These are phyloP conservation scores for Chiridota heheva DNA, from an alignment of 35 echinoderm and acorn worm genomes.

Conservation along the genomic window DNA sequence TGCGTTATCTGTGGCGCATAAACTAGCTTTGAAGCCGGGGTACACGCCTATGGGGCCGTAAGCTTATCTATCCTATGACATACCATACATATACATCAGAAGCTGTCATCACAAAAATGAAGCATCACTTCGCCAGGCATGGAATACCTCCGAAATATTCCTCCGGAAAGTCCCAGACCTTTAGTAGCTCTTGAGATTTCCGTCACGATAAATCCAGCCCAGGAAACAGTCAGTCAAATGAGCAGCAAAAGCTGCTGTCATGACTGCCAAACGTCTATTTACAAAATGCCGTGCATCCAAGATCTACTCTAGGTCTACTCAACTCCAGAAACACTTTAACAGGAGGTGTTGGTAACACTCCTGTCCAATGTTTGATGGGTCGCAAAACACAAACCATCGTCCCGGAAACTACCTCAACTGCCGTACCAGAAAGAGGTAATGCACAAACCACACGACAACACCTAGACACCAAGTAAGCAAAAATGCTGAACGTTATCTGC, in stretches of 20 bases:
- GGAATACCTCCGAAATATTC: constrained; percentile 23
- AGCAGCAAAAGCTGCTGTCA: constrained; percentile 11
- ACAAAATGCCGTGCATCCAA: constrained; percentile 9
- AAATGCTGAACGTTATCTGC: background rate
- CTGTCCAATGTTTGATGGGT: background rate
- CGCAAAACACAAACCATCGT: background rate
- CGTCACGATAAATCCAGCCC: background rate
- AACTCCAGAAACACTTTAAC: background rate
- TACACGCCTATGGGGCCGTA: no score
- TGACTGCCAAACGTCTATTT: constrained; percentile 24
- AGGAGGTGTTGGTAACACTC: background rate
- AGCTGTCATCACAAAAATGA: constrained; percentile 1
- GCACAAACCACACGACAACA: background rate
- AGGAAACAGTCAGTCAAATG: constrained; percentile 26
- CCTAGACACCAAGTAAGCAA: background rate
- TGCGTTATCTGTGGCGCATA: no score
- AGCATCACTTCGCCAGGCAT: constrained; percentile 23
- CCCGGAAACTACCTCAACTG: no score
- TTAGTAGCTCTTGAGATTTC: background rate
- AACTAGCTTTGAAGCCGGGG: no score
- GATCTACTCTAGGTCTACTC: background rate
- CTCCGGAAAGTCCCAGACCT: background rate
- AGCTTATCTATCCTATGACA: no score
- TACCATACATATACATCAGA: no score
- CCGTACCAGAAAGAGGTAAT: background rate